Percentiles rank a stretch among this genome's conserved stretches.
These are phyloP conservation scores for Cryptoprocta ferox DNA, from an alignment of 2,797 vertebrate genomes.

Conservation along the genomic window DNA sequence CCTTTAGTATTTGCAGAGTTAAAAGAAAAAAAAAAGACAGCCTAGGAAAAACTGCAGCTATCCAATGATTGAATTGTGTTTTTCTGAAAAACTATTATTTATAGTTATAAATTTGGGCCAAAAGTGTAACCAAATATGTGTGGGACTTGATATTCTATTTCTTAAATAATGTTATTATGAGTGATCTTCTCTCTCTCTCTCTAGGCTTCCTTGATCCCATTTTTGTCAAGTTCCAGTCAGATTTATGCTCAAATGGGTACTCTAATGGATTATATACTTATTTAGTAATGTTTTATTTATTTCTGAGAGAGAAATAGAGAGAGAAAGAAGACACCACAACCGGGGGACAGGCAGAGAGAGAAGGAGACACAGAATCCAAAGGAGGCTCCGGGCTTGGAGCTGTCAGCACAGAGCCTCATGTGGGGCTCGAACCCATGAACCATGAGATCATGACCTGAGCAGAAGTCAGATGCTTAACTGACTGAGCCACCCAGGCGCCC, in stretches of 20 bases:
- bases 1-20: background rate
- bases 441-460: too few species aligned
- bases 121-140: slow-evolving; percentile 71
- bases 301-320: too few species aligned
- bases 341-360: too few species aligned
- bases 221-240: slow-evolving; percentile 74
- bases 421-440: too few species aligned
- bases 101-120: slow-evolving; percentile 21
- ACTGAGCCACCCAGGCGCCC: too few species aligned
- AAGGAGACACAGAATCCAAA: too few species aligned
- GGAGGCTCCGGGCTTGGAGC: too few species aligned
- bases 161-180: slow-evolving; percentile 70
- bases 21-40: background rate
- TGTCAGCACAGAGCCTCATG: too few species aligned
- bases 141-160: slow-evolving; percentile 73
- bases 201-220: slow-evolving; percentile 61
- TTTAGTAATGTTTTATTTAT: too few species aligned
- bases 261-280: background rate
- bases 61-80: slow-evolving; percentile 56
- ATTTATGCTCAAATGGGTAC: slow-evolving; percentile 58
- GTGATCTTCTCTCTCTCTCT: background rate
- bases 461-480: too few species aligned
- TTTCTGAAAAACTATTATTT: slow-evolving; percentile 55
- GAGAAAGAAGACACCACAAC: too few species aligned
- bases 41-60: slow-evolving; percentile 33